Conservation (phyloP, 2,888 invertebrate species). For the Geophilus truncorum region DNA sequence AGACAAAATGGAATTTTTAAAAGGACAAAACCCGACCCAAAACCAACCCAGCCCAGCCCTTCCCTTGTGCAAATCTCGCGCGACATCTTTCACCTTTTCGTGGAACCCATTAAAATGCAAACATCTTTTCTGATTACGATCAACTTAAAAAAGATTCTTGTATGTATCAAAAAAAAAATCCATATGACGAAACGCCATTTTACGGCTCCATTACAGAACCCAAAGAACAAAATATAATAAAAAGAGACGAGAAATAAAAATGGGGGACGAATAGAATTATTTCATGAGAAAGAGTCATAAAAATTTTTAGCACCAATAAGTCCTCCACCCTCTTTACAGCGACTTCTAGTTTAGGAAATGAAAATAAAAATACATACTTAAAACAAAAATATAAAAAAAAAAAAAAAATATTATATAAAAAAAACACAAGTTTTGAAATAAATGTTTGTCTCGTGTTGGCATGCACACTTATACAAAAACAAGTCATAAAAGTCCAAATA, state of each 20-base stretch:
- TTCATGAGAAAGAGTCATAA: slow-evolving; percentile 25
- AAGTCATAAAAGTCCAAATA: slow-evolving; percentile 24
- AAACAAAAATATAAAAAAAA: background rate
- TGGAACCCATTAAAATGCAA: slow-evolving; percentile 27
- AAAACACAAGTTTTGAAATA: slow-evolving; percentile 22
- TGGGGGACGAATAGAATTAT: slow-evolving; percentile 25
- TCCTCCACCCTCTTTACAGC: background rate
- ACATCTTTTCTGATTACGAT: slow-evolving; percentile 21
- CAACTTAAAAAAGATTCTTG: slow-evolving; percentile 18
- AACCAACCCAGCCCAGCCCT: background rate
- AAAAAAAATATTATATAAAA: background rate
- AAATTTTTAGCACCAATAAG: slow-evolving; percentile 18
- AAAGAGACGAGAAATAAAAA: slow-evolving; percentile 27
- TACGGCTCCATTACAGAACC: slow-evolving; percentile 25
- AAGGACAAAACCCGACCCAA: slow-evolving; percentile 25
- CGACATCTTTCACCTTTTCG: slow-evolving; percentile 27
- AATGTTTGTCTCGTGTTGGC: background rate
- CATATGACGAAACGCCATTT: slow-evolving; percentile 25
- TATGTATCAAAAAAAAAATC: slow-evolving; percentile 18
- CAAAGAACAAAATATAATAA: slow-evolving; percentile 27
- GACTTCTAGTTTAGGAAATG: background rate
- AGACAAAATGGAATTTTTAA: slow-evolving; percentile 27
- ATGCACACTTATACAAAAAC: slow-evolving; percentile 13
- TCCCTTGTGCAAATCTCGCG: slow-evolving; percentile 20
- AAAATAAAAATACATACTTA: slow-evolving; percentile 13